Base-by-base conservation (phyloP, 2,888 invertebrate genomes). In the Platycheirus rosarum region DNA sequence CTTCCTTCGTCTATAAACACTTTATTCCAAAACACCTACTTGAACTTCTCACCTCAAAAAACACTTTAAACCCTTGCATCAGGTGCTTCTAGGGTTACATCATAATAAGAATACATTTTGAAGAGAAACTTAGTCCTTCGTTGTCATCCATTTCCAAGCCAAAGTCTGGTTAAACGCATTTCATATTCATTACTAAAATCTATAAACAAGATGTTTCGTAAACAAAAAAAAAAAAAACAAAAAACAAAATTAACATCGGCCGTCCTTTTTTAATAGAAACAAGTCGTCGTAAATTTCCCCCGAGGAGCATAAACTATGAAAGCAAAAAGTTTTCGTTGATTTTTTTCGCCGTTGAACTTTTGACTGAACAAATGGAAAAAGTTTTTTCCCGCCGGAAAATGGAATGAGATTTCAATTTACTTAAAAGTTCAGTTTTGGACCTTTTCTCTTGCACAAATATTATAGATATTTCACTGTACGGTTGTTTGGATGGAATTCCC, bases 241-340 rank as follows among this genome's bases (percentile, higher is more conserved):
- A 18, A 18, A 46, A 62, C 4, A 48, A 35, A 35, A 35, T 20
- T 23, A 49, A 35, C 11, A 68, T 42, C 40, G 60, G 37, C 62
- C 46, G 42, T 16, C 37, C 44, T 29, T 46, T 20, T 62, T 68
- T 53, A 55, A 26, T 32, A 63, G 49, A 35, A 49, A 60, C 26
- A 65, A 18, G 32, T 82, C 71, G 74, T 79, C 78, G 82, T 82
- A 82, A 82, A 82, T 82, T 82, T 82, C 82, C 82, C 82, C 68
- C 62, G 82, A 82, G 82, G 71, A 77, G 82, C 82, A 82, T 82
- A 82, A 82, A 82, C 82, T 82, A 82, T 82, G 82, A 62, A 70
- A 71, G 60, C 51, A 65, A 77, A 76, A 77, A 82, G 68, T 82
- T 77, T 77, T 35, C 32, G 2, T 9, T 40, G 35, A 40, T 68